Conservation (phyloP, 2,797 vertebrate genomes). For the Aplochiton taeniatus region DNA sequence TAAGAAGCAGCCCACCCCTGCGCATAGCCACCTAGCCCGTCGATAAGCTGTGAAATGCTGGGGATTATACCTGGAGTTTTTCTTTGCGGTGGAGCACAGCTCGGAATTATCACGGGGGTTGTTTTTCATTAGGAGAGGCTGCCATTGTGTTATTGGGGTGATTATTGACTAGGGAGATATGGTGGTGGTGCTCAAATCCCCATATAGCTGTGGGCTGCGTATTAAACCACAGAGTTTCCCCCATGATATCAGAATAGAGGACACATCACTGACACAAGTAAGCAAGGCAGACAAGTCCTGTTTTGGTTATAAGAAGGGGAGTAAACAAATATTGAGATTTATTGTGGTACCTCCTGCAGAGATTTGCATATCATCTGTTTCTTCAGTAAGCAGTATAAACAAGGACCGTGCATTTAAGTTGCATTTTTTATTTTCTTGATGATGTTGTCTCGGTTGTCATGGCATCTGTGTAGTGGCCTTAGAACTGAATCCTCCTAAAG, state of each 20-base stretch:
- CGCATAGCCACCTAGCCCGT: constrained; percentile 38
- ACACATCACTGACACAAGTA: too few species aligned
- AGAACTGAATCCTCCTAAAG: too few species aligned
- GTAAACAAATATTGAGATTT: too few species aligned
- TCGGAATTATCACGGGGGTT: constrained; percentile 45
- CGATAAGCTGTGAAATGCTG: constrained; percentile 48
- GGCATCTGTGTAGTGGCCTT: too few species aligned
- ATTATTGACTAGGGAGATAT: constrained; percentile 58
- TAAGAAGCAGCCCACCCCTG: constrained; percentile 67
- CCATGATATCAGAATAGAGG: constrained; percentile 29
- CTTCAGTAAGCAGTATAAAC: too few species aligned
- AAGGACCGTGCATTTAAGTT: too few species aligned
- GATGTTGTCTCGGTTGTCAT: too few species aligned
- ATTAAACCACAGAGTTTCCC: constrained; percentile 61
- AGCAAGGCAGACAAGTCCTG: too few species aligned
- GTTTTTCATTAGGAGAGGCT: constrained; percentile 57
- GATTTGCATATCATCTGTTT: too few species aligned
- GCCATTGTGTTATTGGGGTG: constrained; percentile 59
- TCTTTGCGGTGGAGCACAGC: constrained; percentile 43
- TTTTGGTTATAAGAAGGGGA: too few species aligned
- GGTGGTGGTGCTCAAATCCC: constrained; percentile 35
- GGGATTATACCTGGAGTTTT: constrained; percentile 58
- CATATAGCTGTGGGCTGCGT: constrained; percentile 27
- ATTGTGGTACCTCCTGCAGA: too few species aligned
- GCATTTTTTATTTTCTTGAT: too few species aligned